A percentile compares a stretch with the other conserved stretches of the same genome.
Evolutionary conservation across 1,140 invertebrate species (phyloP).

Genomic region (Trypoxylus dichotomus): DNA sequence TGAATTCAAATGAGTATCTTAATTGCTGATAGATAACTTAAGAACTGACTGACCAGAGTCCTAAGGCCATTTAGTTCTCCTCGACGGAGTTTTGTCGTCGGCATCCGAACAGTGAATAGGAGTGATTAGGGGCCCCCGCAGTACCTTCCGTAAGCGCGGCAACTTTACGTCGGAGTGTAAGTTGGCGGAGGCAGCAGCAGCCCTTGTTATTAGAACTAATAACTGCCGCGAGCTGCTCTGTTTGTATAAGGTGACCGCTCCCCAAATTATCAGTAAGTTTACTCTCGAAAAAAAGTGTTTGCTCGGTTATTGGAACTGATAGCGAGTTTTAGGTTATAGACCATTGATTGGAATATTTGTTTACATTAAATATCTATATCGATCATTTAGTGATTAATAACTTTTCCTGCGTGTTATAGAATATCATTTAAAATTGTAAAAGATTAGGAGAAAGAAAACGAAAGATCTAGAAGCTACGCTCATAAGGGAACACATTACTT

Average conservation of each 20-base stretch:
- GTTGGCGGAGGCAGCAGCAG: constrained; percentile 37
- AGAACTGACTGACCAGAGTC: constrained; percentile 30
- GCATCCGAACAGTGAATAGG: constrained; percentile 40
- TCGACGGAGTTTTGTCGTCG: constrained; percentile 26
- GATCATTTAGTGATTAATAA: neutral
- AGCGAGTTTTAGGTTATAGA: neutral
- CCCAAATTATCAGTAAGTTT: constrained; percentile 40
- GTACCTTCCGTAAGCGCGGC: constrained; percentile 28
- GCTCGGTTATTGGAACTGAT: constrained; percentile 9
- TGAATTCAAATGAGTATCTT: constrained; percentile 33
- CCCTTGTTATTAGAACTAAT: constrained; percentile 49
- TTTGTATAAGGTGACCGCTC: constrained; percentile 44
- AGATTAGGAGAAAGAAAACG: too few relatives aligned
- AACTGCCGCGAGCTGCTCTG: constrained; percentile 42
- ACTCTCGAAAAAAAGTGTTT: constrained; percentile 30
- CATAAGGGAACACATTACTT: too few relatives aligned
- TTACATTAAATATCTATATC: neutral
- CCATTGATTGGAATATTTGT: neutral
- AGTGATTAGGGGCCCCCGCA: constrained; percentile 41
- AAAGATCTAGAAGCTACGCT: too few relatives aligned
- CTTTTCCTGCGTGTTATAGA: too few relatives aligned
- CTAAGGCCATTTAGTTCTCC: constrained; percentile 27
- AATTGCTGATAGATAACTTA: constrained; percentile 33
- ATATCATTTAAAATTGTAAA: too few relatives aligned
- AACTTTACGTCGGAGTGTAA: constrained; percentile 43